phyloP scores from a whole-genome alignment of 2,113 vertebrate species.

The Andinoacara biseriatus region DNA sequence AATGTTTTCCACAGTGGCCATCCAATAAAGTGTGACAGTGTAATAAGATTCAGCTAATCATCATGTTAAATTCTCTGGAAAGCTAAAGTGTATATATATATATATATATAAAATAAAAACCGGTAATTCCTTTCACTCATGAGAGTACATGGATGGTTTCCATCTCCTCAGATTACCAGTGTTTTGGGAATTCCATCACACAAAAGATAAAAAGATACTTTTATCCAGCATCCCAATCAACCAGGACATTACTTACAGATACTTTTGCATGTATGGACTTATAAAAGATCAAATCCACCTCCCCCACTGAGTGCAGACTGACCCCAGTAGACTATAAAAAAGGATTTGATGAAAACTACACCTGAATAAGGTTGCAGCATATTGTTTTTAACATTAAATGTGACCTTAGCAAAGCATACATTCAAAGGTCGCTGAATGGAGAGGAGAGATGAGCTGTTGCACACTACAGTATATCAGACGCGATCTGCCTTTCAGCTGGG shows the following conservation, averaged over 20 bases:
- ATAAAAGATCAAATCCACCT: not conserved
- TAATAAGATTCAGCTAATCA: not conserved
- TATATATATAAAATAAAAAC: no score
- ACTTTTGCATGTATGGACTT: not conserved
- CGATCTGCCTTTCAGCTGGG: not conserved
- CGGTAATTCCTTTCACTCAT: not conserved
- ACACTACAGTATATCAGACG: not conserved
- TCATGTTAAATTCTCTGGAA: slow-evolving; percentile 13
- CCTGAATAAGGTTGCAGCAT: not conserved
- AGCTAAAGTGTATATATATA: not conserved
- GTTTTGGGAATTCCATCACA: not conserved
- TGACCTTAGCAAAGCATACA: not conserved
- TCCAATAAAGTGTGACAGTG: slow-evolving; percentile 61
- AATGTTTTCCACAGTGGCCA: slow-evolving; percentile 4
- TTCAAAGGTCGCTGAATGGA: not conserved
- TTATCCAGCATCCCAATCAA: not conserved
- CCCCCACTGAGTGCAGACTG: not conserved
- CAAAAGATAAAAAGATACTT: not conserved
- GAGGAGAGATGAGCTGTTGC: not conserved
- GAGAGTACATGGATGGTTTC: not conserved
- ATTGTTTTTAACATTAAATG: not conserved
- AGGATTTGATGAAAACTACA: slow-evolving; percentile 17
- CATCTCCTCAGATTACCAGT: not conserved
- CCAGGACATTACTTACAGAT: not conserved
- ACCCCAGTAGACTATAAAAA: not conserved